Evolutionary conservation across 2,797 vertebrate species (phyloP).

Genomic region (Sphaeramia orbicularis): DNA sequence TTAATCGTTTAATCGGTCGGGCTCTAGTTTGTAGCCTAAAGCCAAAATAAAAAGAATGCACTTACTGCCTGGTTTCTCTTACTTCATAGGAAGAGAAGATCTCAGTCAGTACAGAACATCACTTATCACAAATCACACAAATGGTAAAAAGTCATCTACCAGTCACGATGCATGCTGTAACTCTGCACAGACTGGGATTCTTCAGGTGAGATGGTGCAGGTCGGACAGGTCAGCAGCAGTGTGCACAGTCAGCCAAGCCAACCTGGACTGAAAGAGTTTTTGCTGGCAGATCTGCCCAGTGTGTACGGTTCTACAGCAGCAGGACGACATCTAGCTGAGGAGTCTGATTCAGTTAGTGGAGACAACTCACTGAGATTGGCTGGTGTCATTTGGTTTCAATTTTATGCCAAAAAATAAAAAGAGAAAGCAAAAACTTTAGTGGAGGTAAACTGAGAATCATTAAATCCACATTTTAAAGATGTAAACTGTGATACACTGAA

Average conservation of each 20-base stretch:
- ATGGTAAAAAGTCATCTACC: not conserved
- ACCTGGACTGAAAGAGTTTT: conserved; percentile 8
- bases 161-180: not conserved
- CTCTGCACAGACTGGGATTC: conserved; percentile 15
- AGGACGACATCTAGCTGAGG: conserved; percentile 25
- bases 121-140: conserved; percentile 12
- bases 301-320: conserved; percentile 12
- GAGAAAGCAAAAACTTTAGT: not conserved
- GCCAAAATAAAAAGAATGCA: conserved; percentile 1
- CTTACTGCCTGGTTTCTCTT: not conserved
- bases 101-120: not conserved
- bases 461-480: not conserved
- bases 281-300: conserved; percentile 28
- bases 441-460: not conserved
- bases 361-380: not conserved
- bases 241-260: not conserved
- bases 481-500: not conserved
- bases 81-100: not conserved
- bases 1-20: too few relatives aligned
- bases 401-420: too few relatives aligned
- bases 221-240: conserved; percentile 25
- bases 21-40: conserved; percentile 17
- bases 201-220: conserved; percentile 11
- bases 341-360: conserved; percentile 26
- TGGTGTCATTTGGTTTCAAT: not conserved